Evolutionary conservation across 2,113 vertebrate species (phyloP).

Genomic region (Hemibates koningsi): DNA sequence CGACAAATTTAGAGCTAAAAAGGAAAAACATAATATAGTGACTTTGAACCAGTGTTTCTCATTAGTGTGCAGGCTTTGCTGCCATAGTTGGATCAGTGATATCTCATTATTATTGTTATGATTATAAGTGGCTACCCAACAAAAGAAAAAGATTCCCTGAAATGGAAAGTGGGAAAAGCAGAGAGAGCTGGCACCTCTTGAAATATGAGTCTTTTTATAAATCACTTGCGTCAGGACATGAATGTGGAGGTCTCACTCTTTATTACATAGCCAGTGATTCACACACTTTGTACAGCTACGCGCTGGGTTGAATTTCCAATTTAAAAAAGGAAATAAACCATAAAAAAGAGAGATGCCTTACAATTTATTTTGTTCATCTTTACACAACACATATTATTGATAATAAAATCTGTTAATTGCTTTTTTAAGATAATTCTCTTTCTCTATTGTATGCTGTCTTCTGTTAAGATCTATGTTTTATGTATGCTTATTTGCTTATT

Average conservation of each 20-base stretch:
- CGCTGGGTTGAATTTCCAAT: background rate
- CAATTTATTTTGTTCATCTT: background rate
- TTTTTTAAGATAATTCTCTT: background rate
- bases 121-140: constrained; percentile 8
- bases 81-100: background rate
- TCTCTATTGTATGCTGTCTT: background rate
- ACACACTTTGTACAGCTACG: background rate
- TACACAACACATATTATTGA: background rate
- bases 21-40: background rate
- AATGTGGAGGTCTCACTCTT: constrained; percentile 21
- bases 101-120: background rate
- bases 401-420: background rate
- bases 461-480: background rate
- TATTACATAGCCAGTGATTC: constrained; percentile 23
- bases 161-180: constrained; percentile 3
- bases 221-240: constrained; percentile 39
- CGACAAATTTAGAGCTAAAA: background rate
- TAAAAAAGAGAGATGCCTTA: background rate
- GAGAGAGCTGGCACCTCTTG: background rate
- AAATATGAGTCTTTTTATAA: constrained; percentile 27
- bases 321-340: background rate
- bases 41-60: background rate
- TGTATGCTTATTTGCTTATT: background rate
- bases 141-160: background rate
- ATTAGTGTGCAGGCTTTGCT: background rate